phyloP scores from a whole-genome alignment of 1,140 invertebrate genomes.

The Nymphalis io region DNA sequence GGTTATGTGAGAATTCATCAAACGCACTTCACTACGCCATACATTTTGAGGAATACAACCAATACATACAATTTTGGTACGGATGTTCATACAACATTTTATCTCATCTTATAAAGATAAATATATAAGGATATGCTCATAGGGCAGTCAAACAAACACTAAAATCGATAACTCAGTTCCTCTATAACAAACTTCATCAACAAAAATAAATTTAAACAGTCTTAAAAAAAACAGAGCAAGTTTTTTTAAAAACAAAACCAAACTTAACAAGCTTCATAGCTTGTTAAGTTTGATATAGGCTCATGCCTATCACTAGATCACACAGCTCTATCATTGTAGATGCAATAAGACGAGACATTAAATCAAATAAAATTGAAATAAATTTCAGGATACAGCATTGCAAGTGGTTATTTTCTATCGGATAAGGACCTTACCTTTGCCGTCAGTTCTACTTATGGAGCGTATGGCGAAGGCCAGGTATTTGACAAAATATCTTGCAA shows the following conservation, averaged over 20 bases:
- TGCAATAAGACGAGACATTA: background rate
- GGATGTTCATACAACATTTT: too few relatives aligned
- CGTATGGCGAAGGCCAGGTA: constrained; percentile 37
- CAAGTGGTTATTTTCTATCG: constrained; percentile 34
- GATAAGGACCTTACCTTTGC: constrained; percentile 6
- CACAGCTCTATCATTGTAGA: background rate
- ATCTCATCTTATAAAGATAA: too few relatives aligned
- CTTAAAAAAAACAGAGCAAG: too few relatives aligned
- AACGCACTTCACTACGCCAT: background rate
- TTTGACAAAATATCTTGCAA: background rate
- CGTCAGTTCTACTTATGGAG: constrained; percentile 32
- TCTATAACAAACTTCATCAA: too few relatives aligned
- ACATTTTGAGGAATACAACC: background rate
- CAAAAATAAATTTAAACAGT: too few relatives aligned
- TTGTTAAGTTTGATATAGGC: too few relatives aligned
- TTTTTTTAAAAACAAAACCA: too few relatives aligned
- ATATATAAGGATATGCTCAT: too few relatives aligned
- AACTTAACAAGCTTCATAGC: too few relatives aligned
- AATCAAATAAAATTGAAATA: background rate
- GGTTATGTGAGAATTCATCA: background rate
- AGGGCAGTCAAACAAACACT: too few relatives aligned
- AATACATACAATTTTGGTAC: background rate
- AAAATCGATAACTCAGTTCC: too few relatives aligned
- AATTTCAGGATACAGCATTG: constrained; percentile 38
- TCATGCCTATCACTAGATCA: background rate